These are phyloP conservation scores for Asbolus verrucosus DNA, from an alignment of 1,140 invertebrate species.

Conservation along the genomic window DNA sequence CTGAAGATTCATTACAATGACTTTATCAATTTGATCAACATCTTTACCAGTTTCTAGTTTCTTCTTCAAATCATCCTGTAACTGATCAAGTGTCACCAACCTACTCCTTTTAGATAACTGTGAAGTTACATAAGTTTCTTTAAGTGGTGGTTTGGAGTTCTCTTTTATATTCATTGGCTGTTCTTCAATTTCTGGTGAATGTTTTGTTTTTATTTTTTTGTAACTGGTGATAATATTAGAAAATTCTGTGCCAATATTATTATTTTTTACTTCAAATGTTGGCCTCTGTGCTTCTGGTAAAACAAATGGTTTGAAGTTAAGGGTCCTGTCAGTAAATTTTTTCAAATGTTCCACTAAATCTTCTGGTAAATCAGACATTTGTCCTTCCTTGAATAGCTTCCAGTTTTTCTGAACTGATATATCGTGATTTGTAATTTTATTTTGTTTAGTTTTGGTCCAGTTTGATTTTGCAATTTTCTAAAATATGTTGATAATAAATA, in stretches of 20 bases:
- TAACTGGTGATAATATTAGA: slow-evolving; percentile 65
- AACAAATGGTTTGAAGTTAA: slow-evolving; percentile 53
- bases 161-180: too few relatives aligned
- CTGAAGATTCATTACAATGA: slow-evolving; percentile 39
- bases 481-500: slow-evolving; percentile 56
- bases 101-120: slow-evolving; percentile 41
- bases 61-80: slow-evolving; percentile 56
- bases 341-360: slow-evolving; percentile 71
- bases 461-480: slow-evolving; percentile 74
- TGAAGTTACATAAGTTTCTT: neutral
- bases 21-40: slow-evolving; percentile 45
- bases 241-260: slow-evolving; percentile 61
- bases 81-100: slow-evolving; percentile 62
- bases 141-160: too few relatives aligned
- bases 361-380: slow-evolving; percentile 67
- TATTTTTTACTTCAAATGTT: neutral
- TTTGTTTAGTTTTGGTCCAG: slow-evolving; percentile 71
- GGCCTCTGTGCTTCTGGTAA: slow-evolving; percentile 5
- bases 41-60: slow-evolving; percentile 53
- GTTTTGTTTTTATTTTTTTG: slow-evolving; percentile 59
- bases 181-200: too few relatives aligned
- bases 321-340: slow-evolving; percentile 72
- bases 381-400: slow-evolving; percentile 70
- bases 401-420: slow-evolving; percentile 75
- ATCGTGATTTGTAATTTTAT: slow-evolving; percentile 74